Evolutionary conservation across 2,797 vertebrate species (phyloP).

Genomic region (Salmo trutta): DNA sequence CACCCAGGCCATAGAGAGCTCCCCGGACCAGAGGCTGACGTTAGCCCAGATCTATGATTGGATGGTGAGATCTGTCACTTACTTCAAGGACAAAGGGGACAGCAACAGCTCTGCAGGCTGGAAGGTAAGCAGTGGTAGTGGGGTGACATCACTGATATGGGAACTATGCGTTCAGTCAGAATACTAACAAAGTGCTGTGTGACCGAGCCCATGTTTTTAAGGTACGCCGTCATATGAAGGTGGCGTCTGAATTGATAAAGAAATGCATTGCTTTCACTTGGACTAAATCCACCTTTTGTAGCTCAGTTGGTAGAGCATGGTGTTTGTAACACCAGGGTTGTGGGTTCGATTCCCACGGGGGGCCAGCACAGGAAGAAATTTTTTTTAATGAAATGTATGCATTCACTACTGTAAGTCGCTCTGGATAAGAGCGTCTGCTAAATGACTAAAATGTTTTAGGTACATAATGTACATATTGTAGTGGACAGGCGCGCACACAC

Average conservation of each 20-base stretch:
- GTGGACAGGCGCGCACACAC: too few relatives aligned
- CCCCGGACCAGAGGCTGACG: slow-evolving; percentile 92
- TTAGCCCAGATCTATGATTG: slow-evolving; percentile 98
- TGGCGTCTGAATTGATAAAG: background rate
- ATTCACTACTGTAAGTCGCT: too few relatives aligned
- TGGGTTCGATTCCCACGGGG: too few relatives aligned
- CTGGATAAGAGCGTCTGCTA: too few relatives aligned
- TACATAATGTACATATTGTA: background rate
- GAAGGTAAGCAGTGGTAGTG: slow-evolving; percentile 84
- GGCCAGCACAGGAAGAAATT: too few relatives aligned
- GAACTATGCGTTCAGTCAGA: slow-evolving; percentile 25
- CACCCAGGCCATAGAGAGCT: slow-evolving; percentile 93
- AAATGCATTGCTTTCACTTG: background rate
- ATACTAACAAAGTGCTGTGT: slow-evolving; percentile 37
- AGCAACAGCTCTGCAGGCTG: slow-evolving; percentile 98
- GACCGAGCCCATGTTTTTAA: background rate
- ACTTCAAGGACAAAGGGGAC: slow-evolving; percentile 99
- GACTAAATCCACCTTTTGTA: background rate
- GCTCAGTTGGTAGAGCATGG: too few relatives aligned
- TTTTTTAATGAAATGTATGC: too few relatives aligned
- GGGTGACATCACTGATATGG: slow-evolving; percentile 14
- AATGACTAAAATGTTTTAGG: too few relatives aligned
- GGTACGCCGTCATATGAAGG: background rate
- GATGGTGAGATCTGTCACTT: slow-evolving; percentile 98
- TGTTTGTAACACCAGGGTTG: too few relatives aligned